Evolutionary conservation across 2,113 vertebrate genomes (phyloP).

Genomic region (Strigops habroptila): DNA sequence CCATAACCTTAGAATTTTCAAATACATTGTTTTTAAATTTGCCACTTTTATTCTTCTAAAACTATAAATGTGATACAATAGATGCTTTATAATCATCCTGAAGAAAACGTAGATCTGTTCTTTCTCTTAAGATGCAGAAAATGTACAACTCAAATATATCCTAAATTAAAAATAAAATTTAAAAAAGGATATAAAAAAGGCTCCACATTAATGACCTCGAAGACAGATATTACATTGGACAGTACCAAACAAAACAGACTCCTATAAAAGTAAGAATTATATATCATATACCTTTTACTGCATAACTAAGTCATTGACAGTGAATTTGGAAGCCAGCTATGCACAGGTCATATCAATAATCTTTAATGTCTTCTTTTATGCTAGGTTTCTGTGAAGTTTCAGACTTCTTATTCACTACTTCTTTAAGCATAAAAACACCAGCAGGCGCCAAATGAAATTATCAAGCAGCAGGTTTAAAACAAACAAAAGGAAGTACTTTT

Average conservation of each 20-base stretch:
- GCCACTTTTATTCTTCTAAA: neutral
- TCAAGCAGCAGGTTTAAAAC: conserved; percentile 36
- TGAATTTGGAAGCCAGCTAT: neutral
- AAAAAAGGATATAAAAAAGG: neutral
- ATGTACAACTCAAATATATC: neutral
- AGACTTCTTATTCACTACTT: neutral
- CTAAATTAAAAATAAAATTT: neutral
- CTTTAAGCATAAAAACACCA: neutral
- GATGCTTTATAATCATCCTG: neutral
- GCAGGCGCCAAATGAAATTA: neutral
- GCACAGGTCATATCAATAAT: neutral
- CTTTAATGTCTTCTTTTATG: neutral
- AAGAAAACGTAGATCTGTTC: neutral
- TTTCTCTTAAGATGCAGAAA: neutral
- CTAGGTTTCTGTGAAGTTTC: neutral
- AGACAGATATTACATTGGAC: neutral
- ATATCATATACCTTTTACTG: neutral
- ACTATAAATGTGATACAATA: neutral
- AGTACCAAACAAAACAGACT: neutral
- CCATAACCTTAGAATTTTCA: neutral
- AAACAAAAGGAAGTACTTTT: conserved; percentile 50
- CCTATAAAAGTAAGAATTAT: neutral
- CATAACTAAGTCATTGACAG: neutral
- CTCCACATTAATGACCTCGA: neutral
- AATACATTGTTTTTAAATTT: neutral